Conservation (phyloP, 2,888 invertebrate species). For the Nasonia oneida region DNA sequence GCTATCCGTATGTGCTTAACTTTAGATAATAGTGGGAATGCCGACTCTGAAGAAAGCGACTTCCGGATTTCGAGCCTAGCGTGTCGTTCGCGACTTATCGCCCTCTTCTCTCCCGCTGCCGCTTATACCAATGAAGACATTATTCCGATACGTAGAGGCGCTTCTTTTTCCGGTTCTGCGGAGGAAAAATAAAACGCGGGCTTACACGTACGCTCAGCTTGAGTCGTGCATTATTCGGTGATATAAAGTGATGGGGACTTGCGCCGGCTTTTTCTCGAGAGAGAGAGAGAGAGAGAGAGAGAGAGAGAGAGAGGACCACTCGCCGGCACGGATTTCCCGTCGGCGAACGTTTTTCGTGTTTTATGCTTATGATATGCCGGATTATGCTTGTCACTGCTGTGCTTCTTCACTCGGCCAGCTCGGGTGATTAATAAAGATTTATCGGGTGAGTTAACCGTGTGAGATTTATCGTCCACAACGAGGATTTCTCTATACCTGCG, state of each 20-base stretch:
- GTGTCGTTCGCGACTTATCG: neutral
- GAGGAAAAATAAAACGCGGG: neutral
- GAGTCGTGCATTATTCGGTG: neutral
- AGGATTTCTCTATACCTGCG: neutral
- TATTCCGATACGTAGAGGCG: neutral
- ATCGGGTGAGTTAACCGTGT: neutral
- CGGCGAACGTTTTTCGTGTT: neutral
- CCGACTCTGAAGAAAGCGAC: neutral
- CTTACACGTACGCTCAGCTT: neutral
- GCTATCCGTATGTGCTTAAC: neutral
- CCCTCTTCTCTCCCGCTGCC: neutral
- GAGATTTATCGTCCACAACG: neutral
- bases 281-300: too few species aligned
- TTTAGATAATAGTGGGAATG: constrained; percentile 16
- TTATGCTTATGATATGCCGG: neutral
- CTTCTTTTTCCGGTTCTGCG: neutral
- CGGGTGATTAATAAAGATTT: constrained; percentile 1
- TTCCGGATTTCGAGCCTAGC: constrained; percentile 1
- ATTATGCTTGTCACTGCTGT: neutral
- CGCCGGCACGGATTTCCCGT: neutral
- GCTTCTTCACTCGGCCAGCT: neutral
- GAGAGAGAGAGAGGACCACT: neutral
- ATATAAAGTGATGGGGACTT: neutral
- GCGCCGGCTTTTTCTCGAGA: neutral
- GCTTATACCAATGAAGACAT: constrained; percentile 16